Conservation (phyloP, 2,797 vertebrate genomes). For the Nasua narica region DNA sequence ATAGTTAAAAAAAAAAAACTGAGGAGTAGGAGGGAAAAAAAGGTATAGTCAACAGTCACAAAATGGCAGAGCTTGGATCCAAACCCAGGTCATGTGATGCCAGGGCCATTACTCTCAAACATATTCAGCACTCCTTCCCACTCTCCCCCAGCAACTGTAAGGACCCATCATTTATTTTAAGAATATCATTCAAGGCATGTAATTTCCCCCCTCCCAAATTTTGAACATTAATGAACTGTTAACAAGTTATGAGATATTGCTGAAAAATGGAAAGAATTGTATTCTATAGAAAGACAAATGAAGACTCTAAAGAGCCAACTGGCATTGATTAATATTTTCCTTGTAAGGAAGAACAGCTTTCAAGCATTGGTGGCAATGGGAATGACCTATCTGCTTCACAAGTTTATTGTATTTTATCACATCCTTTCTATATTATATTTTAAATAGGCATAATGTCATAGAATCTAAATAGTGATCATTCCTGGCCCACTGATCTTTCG, state of each 20-base stretch:
- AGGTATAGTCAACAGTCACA: neutral
- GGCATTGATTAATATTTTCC: neutral
- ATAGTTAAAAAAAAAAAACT: neutral
- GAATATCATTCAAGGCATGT: neutral
- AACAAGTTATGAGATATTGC: neutral
- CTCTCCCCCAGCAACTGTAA: neutral
- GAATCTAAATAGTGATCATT: neutral
- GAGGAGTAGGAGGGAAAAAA: neutral
- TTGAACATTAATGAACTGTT: neutral
- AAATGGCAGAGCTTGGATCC: neutral
- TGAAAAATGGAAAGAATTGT: neutral
- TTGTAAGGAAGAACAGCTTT: neutral
- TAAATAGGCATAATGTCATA: neutral
- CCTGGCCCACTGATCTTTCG: neutral
- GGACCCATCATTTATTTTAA: neutral
- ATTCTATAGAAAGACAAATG: neutral
- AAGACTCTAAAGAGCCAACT: neutral
- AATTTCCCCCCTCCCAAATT: neutral
- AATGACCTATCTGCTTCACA: neutral
- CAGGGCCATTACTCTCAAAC: rapidly evolving
- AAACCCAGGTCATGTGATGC: neutral
- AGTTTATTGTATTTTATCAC: neutral
- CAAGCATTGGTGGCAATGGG: neutral
- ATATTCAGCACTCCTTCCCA: neutral
- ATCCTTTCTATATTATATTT: neutral